Evolutionary conservation across 1,140 invertebrate species (phyloP).

Genomic region (Drosophila sucinea): DNA sequence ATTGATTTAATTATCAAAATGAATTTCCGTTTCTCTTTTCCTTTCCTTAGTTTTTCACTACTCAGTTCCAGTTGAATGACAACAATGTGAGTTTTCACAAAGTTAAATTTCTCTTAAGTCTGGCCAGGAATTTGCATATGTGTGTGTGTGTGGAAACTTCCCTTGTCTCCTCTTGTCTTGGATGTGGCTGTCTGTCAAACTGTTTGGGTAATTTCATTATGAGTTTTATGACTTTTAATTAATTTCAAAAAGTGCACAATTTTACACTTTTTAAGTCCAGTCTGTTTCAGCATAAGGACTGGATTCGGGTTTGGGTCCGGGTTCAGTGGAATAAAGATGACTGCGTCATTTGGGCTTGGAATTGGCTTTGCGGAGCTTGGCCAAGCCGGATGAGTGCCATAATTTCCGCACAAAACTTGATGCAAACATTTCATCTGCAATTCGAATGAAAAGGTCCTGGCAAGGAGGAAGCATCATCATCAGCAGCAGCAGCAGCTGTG

Average conservation of each 20-base stretch:
- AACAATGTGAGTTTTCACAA: conserved; percentile 25
- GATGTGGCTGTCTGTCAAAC: conserved; percentile 21
- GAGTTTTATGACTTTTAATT: conserved; percentile 79
- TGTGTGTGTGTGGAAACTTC: conserved; percentile 12
- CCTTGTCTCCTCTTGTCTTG: conserved; percentile 9
- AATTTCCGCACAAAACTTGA: conserved; percentile 74
- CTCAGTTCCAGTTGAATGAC: conserved; percentile 7
- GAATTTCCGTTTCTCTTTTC: conserved; percentile 35
- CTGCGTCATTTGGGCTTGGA: not conserved
- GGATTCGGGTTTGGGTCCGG: conserved; percentile 6
- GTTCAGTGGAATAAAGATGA: conserved; percentile 2
- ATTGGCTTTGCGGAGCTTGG: conserved; percentile 20
- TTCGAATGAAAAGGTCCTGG: conserved; percentile 46
- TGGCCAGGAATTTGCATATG: conserved; percentile 36
- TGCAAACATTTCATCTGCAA: conserved; percentile 70
- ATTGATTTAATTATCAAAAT: conserved; percentile 65
- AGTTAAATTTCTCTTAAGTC: conserved; percentile 45
- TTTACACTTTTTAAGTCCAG: conserved; percentile 57
- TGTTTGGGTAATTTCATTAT: conserved; percentile 74
- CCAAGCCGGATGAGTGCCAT: conserved; percentile 62
- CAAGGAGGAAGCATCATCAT: conserved; percentile 5
- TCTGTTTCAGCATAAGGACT: not conserved
- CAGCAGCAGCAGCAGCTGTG: conserved; percentile 40
- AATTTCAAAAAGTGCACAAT: conserved; percentile 75
- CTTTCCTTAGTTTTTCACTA: not conserved